These are phyloP conservation scores for Pocillopora damicornis DNA, from an alignment of 64 coral and sea anemone genomes.

Conservation along the genomic window DNA sequence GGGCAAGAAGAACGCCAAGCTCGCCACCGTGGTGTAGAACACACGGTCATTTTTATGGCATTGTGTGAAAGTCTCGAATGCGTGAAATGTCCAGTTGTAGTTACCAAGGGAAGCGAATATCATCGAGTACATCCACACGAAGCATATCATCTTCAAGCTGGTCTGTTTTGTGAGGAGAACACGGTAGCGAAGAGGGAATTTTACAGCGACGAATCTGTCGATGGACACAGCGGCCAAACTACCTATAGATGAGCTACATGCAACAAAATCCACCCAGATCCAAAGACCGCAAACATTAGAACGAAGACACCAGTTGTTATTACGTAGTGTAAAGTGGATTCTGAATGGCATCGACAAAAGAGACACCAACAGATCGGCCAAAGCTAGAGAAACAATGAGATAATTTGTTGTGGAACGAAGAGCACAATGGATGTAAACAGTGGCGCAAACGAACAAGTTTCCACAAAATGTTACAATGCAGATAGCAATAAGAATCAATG, in stretches of 20 bases:
- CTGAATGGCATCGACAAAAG: slow-evolving; percentile 74
- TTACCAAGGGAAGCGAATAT: slow-evolving; percentile 60
- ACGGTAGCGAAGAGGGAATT: slow-evolving; percentile 63
- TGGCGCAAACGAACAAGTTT: slow-evolving; percentile 51
- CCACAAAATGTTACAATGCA: slow-evolving; percentile 62
- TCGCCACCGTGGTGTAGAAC: slow-evolving; percentile 71
- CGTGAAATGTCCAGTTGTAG: slow-evolving; percentile 55
- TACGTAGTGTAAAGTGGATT: slow-evolving; percentile 56
- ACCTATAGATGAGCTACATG: slow-evolving; percentile 76
- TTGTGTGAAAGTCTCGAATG: slow-evolving; percentile 23
- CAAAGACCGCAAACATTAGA: slow-evolving; percentile 58
- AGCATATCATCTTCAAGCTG: slow-evolving; percentile 40
- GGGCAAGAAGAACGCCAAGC: slow-evolving; percentile 64
- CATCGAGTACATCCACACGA: slow-evolving; percentile 69
- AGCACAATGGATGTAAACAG: slow-evolving; percentile 47
- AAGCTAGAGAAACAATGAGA: slow-evolving; percentile 75
- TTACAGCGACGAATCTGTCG: slow-evolving; percentile 79
- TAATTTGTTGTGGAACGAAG: slow-evolving; percentile 67
- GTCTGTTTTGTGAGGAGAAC: slow-evolving; percentile 49
- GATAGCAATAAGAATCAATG: slow-evolving; percentile 34
- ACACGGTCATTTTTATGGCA: slow-evolving; percentile 66
- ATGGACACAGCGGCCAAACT: slow-evolving; percentile 76
- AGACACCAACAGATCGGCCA: slow-evolving; percentile 73
- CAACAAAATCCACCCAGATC: slow-evolving; percentile 80
- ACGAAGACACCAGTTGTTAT: slow-evolving; percentile 58